Evolutionary conservation across 2,113 vertebrate species (phyloP).

Genomic region (Glaucidium brasilianum): DNA sequence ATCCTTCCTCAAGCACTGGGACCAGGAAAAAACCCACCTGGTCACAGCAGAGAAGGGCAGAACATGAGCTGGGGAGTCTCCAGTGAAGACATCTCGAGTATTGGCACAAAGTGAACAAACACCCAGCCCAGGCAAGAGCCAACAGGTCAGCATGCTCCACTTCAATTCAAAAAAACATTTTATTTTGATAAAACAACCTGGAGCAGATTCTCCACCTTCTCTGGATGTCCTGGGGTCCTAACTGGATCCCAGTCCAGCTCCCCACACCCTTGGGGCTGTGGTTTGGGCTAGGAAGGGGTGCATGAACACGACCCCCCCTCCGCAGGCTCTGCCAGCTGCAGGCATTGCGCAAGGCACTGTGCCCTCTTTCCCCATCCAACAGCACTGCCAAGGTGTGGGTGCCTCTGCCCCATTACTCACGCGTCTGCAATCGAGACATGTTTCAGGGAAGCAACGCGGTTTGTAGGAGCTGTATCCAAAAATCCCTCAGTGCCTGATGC

Average conservation of each 20-base stretch:
- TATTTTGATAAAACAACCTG: neutral
- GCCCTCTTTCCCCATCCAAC: neutral
- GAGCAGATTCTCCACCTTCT: neutral
- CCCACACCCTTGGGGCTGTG: neutral
- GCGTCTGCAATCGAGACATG: rapidly evolving
- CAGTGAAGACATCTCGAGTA: neutral
- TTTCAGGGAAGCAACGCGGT: neutral
- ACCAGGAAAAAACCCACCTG: neutral
- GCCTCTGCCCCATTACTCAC: neutral
- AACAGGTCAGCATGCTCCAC: neutral
- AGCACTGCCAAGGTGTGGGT: rapidly evolving
- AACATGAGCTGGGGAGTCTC: neutral
- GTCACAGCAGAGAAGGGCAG: neutral
- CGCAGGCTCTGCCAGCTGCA: neutral
- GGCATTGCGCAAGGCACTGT: rapidly evolving
- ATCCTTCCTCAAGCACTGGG: neutral
- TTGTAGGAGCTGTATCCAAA: neutral
- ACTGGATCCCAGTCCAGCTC: neutral
- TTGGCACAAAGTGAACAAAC: neutral
- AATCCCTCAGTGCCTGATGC: rapidly evolving
- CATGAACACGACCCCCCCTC: rapidly evolving
- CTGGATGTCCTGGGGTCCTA: neutral
- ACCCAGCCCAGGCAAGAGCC: neutral
- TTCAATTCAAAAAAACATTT: neutral
- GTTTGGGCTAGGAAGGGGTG: neutral